phyloP scores from a whole-genome alignment of 1,140 invertebrate genomes.

The Drosophila equinoxialis region DNA sequence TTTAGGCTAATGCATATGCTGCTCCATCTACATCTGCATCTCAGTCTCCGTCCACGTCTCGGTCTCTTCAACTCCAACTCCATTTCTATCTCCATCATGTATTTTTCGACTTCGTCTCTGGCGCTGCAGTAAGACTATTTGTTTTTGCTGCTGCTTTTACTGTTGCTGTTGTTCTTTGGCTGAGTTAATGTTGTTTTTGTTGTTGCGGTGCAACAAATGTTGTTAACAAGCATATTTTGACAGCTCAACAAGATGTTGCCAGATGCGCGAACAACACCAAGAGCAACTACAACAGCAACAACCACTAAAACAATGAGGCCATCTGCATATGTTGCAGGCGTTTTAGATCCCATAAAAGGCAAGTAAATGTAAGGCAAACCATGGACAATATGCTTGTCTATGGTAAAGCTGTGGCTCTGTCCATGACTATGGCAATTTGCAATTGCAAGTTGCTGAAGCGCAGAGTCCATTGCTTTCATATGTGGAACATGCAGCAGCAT shows the following conservation, averaged over 20 bases:
- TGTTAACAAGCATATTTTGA: conserved; percentile 81
- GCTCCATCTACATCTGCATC: neutral
- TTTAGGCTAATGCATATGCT: conserved; percentile 71
- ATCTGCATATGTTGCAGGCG: conserved; percentile 70
- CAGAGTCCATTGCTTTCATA: conserved; percentile 65
- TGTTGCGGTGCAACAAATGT: conserved; percentile 79
- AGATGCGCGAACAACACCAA: conserved; percentile 73
- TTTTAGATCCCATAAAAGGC: conserved; percentile 55
- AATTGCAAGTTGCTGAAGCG: conserved; percentile 58
- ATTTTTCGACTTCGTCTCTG: neutral
- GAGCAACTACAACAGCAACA: conserved; percentile 30
- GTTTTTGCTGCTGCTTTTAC: neutral
- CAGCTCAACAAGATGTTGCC: conserved; percentile 80
- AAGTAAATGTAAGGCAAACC: conserved; percentile 54
- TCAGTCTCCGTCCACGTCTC: conserved; percentile 10
- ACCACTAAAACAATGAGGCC: conserved; percentile 36
- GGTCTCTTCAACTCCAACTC: neutral
- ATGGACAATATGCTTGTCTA: conserved; percentile 51
- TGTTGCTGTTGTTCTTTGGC: conserved; percentile 24
- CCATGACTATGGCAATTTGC: conserved; percentile 40
- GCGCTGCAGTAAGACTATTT: conserved; percentile 9
- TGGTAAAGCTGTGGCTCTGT: conserved; percentile 51
- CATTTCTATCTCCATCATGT: neutral
- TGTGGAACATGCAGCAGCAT: conserved; percentile 45
- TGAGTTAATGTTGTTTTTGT: conserved; percentile 32